A percentile compares a stretch with the other conserved stretches of the same genome.
Conservation (phyloP, 2,113 vertebrate species). For the Elgaria multicarinata region DNA sequence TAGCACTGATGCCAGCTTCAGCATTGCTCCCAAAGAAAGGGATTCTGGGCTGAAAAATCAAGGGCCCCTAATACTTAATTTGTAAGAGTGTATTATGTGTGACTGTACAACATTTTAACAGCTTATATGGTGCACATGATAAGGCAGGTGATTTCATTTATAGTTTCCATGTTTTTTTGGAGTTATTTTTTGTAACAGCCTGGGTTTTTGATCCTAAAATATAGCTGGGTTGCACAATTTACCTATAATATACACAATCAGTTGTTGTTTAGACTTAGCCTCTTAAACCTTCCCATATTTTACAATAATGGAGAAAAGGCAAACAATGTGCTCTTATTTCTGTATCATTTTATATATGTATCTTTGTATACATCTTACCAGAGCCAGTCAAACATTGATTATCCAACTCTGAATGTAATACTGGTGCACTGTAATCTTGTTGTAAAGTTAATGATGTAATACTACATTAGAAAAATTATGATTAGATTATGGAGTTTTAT, state of each 20-base stretch:
- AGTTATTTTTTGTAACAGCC: background rate
- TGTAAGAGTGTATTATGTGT: background rate
- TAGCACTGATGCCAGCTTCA: background rate
- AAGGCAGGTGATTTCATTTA: background rate
- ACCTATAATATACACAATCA: constrained; percentile 25
- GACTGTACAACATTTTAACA: background rate
- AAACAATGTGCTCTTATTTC: constrained; percentile 29
- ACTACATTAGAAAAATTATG: constrained; percentile 62
- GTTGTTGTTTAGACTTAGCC: constrained; percentile 19
- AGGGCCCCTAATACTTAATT: background rate
- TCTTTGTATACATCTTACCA: constrained; percentile 44
- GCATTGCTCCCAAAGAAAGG: background rate
- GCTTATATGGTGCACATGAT: background rate
- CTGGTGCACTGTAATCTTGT: constrained; percentile 71
- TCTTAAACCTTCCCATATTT: background rate
- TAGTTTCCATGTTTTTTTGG: background rate
- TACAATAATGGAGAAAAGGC: constrained; percentile 15
- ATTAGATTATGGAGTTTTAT: constrained; percentile 64
- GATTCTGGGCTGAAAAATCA: background rate
- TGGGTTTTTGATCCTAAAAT: background rate
- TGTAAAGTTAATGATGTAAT: constrained; percentile 67
- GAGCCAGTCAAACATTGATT: constrained; percentile 51
- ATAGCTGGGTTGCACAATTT: background rate
- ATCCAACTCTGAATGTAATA: constrained; percentile 63
- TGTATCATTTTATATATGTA: constrained; percentile 33